Evolutionary conservation across 2,113 vertebrate genomes (phyloP).

Genomic region (Ursus arctos): DNA sequence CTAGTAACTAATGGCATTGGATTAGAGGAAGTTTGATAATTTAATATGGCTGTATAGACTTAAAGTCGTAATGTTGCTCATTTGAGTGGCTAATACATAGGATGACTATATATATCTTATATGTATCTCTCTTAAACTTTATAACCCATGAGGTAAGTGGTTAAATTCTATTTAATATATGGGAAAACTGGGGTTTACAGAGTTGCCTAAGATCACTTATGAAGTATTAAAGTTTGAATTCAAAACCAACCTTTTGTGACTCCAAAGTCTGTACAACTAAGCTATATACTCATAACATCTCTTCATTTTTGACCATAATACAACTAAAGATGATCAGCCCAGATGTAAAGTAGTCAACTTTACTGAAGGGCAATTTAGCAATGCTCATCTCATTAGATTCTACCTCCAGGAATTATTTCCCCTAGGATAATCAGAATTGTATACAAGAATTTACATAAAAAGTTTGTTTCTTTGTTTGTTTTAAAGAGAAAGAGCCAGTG

Average conservation of each 20-base stretch:
- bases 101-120: background rate
- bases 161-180: background rate
- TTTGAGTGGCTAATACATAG: background rate
- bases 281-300: background rate
- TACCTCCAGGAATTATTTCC: background rate
- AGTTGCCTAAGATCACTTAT: background rate
- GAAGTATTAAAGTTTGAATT: slow-evolving; percentile 25
- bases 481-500: background rate
- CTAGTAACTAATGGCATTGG: background rate
- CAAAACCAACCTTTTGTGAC: background rate
- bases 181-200: background rate
- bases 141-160: background rate
- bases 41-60: background rate
- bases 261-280: background rate
- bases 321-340: slow-evolving; percentile 9
- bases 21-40: slow-evolving; percentile 12
- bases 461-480: too few relatives aligned
- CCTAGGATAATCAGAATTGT: slow-evolving; percentile 3
- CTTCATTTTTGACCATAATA: background rate
- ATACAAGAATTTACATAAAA: background rate
- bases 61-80: background rate
- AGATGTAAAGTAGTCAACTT: background rate
- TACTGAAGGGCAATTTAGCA: background rate
- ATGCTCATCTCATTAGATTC: background rate
- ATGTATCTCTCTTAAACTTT: slow-evolving; percentile 1